phyloP scores from a whole-genome alignment of 2,797 vertebrate species.

The Sebastes cheni region DNA sequence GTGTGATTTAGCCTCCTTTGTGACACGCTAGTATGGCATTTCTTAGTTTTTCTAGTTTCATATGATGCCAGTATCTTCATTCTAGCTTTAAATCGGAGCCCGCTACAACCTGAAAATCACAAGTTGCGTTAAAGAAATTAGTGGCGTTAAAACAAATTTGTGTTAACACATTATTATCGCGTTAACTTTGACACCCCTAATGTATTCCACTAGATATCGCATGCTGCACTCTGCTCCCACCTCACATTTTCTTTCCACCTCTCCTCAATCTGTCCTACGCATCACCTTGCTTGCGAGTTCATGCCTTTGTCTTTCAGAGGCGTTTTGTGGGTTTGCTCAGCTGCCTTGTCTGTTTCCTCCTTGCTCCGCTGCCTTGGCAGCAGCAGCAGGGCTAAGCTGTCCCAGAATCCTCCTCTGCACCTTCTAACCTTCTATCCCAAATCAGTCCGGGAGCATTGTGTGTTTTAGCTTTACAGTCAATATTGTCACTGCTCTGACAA shows the following conservation, averaged over 20 bases:
- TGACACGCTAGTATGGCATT: too few species aligned
- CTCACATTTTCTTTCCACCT: slow-evolving; percentile 1
- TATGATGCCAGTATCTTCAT: too few species aligned
- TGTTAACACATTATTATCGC: too few species aligned
- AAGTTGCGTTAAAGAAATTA: too few species aligned
- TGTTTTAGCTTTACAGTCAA: slow-evolving; percentile 63
- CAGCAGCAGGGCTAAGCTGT: slow-evolving; percentile 39
- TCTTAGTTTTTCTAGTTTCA: too few species aligned
- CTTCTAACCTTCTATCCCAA: slow-evolving; percentile 34
- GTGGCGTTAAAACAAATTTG: too few species aligned
- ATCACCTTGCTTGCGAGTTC: slow-evolving; percentile 25
- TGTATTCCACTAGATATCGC: neutral
- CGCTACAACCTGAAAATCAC: too few species aligned
- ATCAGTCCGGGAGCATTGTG: slow-evolving; percentile 54
- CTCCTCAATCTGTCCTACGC: neutral
- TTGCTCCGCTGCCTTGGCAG: slow-evolving; percentile 64
- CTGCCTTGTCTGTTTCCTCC: slow-evolving; percentile 61
- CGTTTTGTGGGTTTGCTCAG: slow-evolving; percentile 68
- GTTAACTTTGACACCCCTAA: neutral
- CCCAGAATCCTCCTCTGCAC: slow-evolving; percentile 49
- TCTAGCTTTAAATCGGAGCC: too few species aligned
- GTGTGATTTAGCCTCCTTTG: too few species aligned
- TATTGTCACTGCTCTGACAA: slow-evolving; percentile 57
- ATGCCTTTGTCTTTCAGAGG: slow-evolving; percentile 26
- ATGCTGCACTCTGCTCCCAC: slow-evolving; percentile 1